Base-by-base conservation (phyloP, 1,140 invertebrate species). In the Sycobia sp. region DNA sequence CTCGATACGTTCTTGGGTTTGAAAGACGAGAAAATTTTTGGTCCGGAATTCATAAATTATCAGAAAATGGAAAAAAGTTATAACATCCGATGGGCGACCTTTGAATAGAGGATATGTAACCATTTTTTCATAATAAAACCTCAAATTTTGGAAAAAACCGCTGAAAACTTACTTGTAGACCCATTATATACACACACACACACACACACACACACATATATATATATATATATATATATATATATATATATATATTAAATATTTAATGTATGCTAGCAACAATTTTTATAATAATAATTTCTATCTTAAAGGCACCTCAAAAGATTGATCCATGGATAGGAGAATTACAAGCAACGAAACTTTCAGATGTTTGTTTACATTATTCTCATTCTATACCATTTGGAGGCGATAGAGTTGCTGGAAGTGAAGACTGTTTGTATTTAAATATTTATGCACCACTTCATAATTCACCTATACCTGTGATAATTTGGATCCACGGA, bases 361-460 rank as follows among this genome's bases (percentile, higher is more conserved):
- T 69, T 58, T 73, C 76, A 5, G 67, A 71, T 16, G 58, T 65
- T 4, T 84, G 83, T 64, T 34, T 83, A 8, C 82, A 84, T 66
- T 78, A 76, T 5, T 20, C 18, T 0, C 63, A 76, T 46, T 71
- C 71, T 3, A 22, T 18, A 5, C 11, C 11, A 2, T 1, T 14
- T 3, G 2, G 4, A 3, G 18, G 5, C 9, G 43, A 71, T 2
- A 44, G 53, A 16, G 68, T 75, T 5, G 34, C 43, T 16, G 75
- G 75, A 8, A 13, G 65, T n/a, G 84, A 85, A 65, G 84, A 86
- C 65, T 86, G 85, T 66, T 69, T 86, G 0, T 85, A 81, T 66
- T 57, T 86, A 14, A 85, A 86, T 67, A 76, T 86, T 25, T 86
- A 84, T 72, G 70, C 76, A 43, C 84, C 84, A 20, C 70, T 71